Evolutionary conservation across 2,888 invertebrate species (phyloP), one percentile per base, ranked within the genome.

Genomic region (Entomobrya proxima): DNA sequence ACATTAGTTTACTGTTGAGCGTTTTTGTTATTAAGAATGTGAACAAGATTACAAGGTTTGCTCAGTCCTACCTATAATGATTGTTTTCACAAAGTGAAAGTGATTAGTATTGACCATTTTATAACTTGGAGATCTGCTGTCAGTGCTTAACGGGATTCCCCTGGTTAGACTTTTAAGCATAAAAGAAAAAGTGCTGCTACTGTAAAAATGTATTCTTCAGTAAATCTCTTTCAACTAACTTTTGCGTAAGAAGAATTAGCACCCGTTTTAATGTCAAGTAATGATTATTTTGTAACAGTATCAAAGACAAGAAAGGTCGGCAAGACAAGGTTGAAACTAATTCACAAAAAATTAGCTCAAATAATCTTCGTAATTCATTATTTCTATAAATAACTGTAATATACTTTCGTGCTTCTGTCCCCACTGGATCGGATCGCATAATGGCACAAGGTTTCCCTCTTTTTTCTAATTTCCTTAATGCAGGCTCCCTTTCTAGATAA

Each of bases 341-440:
- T 21, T 32, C 35, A 52, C 75, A 75, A 40, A 77, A 77, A 37
- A 47, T 40, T 35, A 81, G 35, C 32, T 4, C 37, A 64, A 80
- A 37, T 80, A 72, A 55, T 58, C 44, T 44, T 37, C 44, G 30
- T 7, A 40, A 21, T 9, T 50, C 47, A 47, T 75, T 47, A 50
- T 75, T 61, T 50, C 11, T 67, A 67, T 30, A 30, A 55, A 40
- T 40, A 44, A 55, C n/a, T 67, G 21, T 27, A 44, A 50, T 30
- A 21, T 79, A 9, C n/a, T 80, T 21, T 61, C 44, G 11, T 79
- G 35, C 11, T 15, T 50, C 78, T 15, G 47, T 40, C 52, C n/a
- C 80, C 15, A 32, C 52, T 61, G 79, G 40, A 64, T 61, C 84
- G 72, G 84, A 74, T 79, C 37, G 78, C 85, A 85, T 85, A 85